Percentiles rank a stretch among this genome's conserved stretches.
phyloP scores from a whole-genome alignment of 2,888 invertebrate genomes.

The Linyphia triangularis region DNA sequence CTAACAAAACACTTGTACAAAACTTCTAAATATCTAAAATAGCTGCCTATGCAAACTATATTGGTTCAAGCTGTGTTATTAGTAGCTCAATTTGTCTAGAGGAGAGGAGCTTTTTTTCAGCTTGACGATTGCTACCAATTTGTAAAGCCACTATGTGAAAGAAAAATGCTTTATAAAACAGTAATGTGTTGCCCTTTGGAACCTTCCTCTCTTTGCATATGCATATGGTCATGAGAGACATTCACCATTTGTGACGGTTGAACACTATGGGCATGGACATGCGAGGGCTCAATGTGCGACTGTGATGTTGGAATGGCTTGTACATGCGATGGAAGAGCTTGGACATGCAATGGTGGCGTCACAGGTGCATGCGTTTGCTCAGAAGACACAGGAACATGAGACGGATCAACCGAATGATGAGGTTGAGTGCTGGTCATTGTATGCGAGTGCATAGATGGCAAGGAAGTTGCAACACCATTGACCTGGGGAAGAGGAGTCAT shows the following conservation, averaged over 20 bases:
- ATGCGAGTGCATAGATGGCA: not conserved
- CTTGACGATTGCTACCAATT: too few relatives aligned
- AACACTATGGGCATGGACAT: slow-evolving; percentile 30
- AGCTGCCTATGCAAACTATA: too few relatives aligned
- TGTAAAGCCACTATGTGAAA: too few relatives aligned
- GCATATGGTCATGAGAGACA: not conserved
- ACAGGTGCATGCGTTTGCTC: slow-evolving; percentile 14
- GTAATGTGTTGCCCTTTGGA: slow-evolving; percentile 67
- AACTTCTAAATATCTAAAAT: too few relatives aligned
- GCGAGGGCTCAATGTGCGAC: not conserved
- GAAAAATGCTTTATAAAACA: slow-evolving; percentile 29
- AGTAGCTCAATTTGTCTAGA: too few relatives aligned
- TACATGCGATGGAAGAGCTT: slow-evolving; percentile 16
- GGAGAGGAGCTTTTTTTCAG: not conserved
- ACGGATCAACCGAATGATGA: slow-evolving; percentile 2
- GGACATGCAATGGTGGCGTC: not conserved
- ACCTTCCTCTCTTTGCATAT: slow-evolving; percentile 11
- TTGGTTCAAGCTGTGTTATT: too few relatives aligned
- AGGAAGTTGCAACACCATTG: slow-evolving; percentile 3
- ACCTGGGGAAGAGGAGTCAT: slow-evolving; percentile 7
- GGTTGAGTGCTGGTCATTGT: not conserved
- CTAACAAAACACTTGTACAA: too few relatives aligned
- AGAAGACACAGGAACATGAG: slow-evolving; percentile 22
- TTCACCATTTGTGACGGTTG: slow-evolving; percentile 13
- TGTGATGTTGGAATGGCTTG: slow-evolving; percentile 29